A percentile compares a stretch with the other conserved stretches of the same genome.
Evolutionary conservation across 2,888 invertebrate genomes (phyloP).

Genomic region (Drosophila hamatofila): DNA sequence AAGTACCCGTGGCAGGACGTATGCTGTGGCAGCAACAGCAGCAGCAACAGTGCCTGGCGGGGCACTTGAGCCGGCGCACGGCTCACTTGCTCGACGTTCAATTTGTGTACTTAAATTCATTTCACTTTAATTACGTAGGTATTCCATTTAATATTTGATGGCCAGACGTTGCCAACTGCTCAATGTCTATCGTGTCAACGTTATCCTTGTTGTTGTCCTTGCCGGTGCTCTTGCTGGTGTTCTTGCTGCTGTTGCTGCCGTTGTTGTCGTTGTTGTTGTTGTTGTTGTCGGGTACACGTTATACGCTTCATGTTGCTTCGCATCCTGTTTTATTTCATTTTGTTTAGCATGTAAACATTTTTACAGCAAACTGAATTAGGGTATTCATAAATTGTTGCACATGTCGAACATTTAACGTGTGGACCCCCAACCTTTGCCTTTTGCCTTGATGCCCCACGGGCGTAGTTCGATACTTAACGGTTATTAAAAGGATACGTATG

Average conservation of each 20-base stretch:
- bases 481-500: conserved; percentile 12
- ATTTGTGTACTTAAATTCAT: conserved; percentile 81
- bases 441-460: conserved; percentile 12
- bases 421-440: neutral
- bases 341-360: conserved; percentile 76
- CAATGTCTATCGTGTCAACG: conserved; percentile 65
- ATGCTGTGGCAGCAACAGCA: conserved; percentile 9
- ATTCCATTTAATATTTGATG: conserved; percentile 81
- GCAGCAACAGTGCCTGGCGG: conserved; percentile 36
- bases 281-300: conserved; percentile 35
- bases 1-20: conserved; percentile 11
- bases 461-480: conserved; percentile 18
- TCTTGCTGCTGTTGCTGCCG: neutral
- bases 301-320: conserved; percentile 17
- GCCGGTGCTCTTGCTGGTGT: neutral
- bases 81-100: conserved; percentile 73
- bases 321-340: conserved; percentile 51
- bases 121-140: conserved; percentile 80
- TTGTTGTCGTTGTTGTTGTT: neutral
- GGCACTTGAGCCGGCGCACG: conserved; percentile 48
- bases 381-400: conserved; percentile 73
- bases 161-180: conserved; percentile 35
- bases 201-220: conserved; percentile 23
- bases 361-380: conserved; percentile 79
- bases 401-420: conserved; percentile 14